These are phyloP conservation scores for Acrocephalus arundinaceus DNA, from an alignment of 2,113 vertebrate species.

Conservation along the genomic window DNA sequence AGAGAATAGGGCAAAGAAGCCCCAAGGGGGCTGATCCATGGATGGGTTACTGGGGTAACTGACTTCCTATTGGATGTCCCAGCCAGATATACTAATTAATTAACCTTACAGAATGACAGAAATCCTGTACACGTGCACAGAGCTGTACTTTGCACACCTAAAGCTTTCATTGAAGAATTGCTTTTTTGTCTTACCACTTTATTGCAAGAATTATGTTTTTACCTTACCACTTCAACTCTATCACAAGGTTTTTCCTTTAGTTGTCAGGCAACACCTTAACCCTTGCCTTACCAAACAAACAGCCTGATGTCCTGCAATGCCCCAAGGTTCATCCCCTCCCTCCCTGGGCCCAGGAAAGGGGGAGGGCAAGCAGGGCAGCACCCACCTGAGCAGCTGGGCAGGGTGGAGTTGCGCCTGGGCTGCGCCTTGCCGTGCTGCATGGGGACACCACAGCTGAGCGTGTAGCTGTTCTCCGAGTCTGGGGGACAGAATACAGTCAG, in stretches of 20 bases:
- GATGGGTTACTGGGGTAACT: not conserved
- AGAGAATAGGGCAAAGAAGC: not conserved
- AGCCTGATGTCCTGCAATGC: not conserved
- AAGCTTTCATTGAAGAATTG: not conserved
- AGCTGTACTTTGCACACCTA: fast-evolving
- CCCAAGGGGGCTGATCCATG: not conserved
- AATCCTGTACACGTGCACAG: fast-evolving
- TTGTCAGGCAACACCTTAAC: not conserved
- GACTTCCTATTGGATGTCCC: not conserved
- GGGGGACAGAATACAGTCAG: conserved; percentile 7
- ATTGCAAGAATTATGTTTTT: not conserved
- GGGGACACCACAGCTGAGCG: conserved; percentile 87
- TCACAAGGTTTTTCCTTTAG: fast-evolving
- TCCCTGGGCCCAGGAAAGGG: fast-evolving
- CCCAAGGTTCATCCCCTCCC: not conserved
- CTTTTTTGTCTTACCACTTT: not conserved
- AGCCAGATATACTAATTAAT: not conserved
- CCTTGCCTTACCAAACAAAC: not conserved
- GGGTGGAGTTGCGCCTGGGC: conserved; percentile 79
- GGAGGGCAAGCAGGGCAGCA: not conserved
- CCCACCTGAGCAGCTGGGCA: conserved; percentile 83
- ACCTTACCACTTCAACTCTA: not conserved
- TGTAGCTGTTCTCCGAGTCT: conserved; percentile 93
- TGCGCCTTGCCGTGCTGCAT: conserved; percentile 79
- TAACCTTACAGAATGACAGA: not conserved